Evolutionary conservation across 2,888 invertebrate genomes (phyloP), one percentile per base, ranked within the genome.

Genomic region (Leptopilina syphax): DNA sequence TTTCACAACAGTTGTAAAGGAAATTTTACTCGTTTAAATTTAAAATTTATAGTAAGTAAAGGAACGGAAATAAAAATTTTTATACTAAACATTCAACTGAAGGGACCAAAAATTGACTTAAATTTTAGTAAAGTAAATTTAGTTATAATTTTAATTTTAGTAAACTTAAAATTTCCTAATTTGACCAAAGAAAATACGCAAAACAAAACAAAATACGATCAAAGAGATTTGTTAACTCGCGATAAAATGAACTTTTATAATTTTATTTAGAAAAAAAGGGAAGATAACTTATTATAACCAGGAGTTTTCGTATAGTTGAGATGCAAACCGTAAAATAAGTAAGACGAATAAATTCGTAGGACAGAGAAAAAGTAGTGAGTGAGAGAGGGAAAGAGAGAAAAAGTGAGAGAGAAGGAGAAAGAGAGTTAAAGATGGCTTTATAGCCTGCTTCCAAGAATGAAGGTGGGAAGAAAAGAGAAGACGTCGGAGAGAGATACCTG

Each of bases 401-500:
- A 8, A 6, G 5, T 0, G 44, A 44, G 44, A 44, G 44, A 44
- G 44, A 44, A 1, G 1, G 44, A 44, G 44, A 8, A 8, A 44
- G 44, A 8, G 80, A 83, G 82, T 83, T 81, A 81, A 85, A 85
- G 82, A 82, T 83, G 82, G 81, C 81, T 83, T 85, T 81, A 84
- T 83, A 81, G 81, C 79, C 81, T 77, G 66, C 79, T 83, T 81
- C 82, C 81, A 79, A 80, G 82, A 82, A 70, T 80, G 76, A 79
- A 82, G 81, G 18, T 44, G 63, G 76, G 77, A 83, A 83, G 80
- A 79, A 81, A 66, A 88, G 82, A 82, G 79, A 79, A 81, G 67
- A 80, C 83, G 84, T 8, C 44, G 44, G 44, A 50, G 50, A 50
- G 50, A 85, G 88, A 87, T 88, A 87, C 86, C 85, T 88, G 86